Base-by-base conservation (phyloP, 2,113 vertebrate species). In the Irena cyanogastra region DNA sequence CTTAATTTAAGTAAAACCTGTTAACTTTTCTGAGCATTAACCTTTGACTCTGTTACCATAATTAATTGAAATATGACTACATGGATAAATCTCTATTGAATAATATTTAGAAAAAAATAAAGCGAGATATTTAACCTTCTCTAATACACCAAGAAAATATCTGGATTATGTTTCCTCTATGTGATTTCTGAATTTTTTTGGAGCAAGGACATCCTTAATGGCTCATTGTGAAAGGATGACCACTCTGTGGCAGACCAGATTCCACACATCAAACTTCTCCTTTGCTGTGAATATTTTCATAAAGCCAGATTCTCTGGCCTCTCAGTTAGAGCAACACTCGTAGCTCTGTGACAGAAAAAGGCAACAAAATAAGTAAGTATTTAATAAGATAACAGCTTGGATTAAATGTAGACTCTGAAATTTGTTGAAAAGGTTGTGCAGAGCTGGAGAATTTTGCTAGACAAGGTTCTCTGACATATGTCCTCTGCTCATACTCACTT, bases 31-130 rank as follows among this genome's bases (percentile, higher is more conserved):
- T 89, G 75, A 66, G 21, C 33, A 90, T 91, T 91, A 93, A 80
- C 33, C 53, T 93, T 90, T 84, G n/a, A 37, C 61, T 93, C 54
- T 77, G 28, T 77, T 94, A 96, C 65, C 49, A 76, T 61, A 89
- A 69, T 78, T 96, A 96, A 90, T 88, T 94, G 70, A 93, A 94
- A 86, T 59, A 59, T n/a, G 47, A 94, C 86, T 74, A 15, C 33
- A 35, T 44, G 37, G 22, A 31, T 77, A 87, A 85, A 59, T 28
- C 42, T 80, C 39, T 26, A 11, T 5, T 21, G 75, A 85, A 70
- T 59, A 54, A 39, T 41, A 53, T 83, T 83, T 7, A 1, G 7
- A 14, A n/a, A 78, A 77, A 81, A 53, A 64, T 13, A 83, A 66
- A 72, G 16, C 26, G 15, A 70, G 23, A 16, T 80, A 56, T 66